These are phyloP conservation scores for Tiphia femorata DNA, from an alignment of 2,888 invertebrate species.

Conservation along the genomic window DNA sequence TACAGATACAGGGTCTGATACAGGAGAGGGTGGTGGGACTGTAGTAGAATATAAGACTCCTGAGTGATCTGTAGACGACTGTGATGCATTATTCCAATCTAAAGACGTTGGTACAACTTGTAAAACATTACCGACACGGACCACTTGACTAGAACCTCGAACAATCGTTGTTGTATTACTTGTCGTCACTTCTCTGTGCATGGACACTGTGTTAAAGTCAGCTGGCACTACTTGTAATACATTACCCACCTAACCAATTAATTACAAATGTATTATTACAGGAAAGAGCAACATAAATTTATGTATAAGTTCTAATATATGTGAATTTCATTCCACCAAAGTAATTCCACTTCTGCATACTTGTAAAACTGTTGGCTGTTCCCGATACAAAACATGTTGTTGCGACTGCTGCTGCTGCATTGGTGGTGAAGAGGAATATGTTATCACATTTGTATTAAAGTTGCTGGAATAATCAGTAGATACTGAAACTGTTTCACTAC, in stretches of 20 bases:
- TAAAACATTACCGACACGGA: conserved; percentile 65
- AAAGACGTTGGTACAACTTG: conserved; percentile 65
- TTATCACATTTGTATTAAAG: conserved; percentile 39
- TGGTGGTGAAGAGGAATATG: conserved; percentile 51
- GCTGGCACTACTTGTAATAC: conserved; percentile 74
- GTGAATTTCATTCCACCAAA: neutral
- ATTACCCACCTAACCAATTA: conserved; percentile 72
- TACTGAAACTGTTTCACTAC: conserved; percentile 35
- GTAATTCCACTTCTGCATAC: too few relatives aligned
- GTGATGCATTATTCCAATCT: conserved; percentile 57
- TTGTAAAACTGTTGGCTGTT: conserved; percentile 61
- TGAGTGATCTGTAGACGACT: conserved; percentile 32
- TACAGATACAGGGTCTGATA: conserved; percentile 37
- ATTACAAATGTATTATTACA: neutral
- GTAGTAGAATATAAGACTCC: conserved; percentile 34
- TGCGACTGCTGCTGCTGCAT: conserved; percentile 49
- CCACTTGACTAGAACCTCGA: conserved; percentile 55
- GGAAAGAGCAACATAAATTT: too few relatives aligned
- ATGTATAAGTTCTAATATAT: too few relatives aligned
- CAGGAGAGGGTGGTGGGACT: conserved; percentile 32
- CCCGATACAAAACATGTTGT: conserved; percentile 56
- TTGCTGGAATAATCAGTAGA: conserved; percentile 41
- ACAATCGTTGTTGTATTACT: conserved; percentile 25
- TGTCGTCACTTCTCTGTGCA: conserved; percentile 30
- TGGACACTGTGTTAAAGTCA: conserved; percentile 60